Conservation (phyloP, 2,888 invertebrate genomes). For the Neelides folsomi region DNA sequence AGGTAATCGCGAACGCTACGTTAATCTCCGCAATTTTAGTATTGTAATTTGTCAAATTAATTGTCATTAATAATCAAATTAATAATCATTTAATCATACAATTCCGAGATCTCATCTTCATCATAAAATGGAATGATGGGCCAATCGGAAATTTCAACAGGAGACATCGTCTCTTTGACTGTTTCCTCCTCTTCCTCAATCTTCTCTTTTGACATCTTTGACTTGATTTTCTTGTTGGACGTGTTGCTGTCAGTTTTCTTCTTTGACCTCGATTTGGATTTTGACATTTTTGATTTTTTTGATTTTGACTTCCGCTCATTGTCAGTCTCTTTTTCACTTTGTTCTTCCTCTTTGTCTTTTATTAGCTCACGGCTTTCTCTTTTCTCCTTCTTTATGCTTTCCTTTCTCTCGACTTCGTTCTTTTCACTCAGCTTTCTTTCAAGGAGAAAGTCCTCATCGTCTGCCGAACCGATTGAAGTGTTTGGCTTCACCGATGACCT, state of each 20-base stretch:
- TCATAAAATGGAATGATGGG: slow-evolving; percentile 9
- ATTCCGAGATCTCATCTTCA: slow-evolving; percentile 7
- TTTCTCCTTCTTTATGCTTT: too few relatives aligned
- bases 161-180: neutral
- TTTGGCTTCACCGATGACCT: too few relatives aligned
- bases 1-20: slow-evolving; percentile 8
- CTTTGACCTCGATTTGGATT: neutral
- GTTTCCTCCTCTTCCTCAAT: neutral
- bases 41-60: too few relatives aligned
- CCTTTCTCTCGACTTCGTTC: too few relatives aligned
- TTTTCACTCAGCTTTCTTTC: too few relatives aligned
- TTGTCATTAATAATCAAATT: too few relatives aligned
- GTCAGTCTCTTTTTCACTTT: too few relatives aligned
- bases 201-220: neutral
- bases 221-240: neutral
- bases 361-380: too few relatives aligned
- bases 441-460: too few relatives aligned
- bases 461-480: too few relatives aligned
- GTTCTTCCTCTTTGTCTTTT: too few relatives aligned
- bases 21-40: neutral
- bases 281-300: neutral
- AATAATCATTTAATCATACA: slow-evolving; percentile 5
- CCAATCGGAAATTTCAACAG: neutral
- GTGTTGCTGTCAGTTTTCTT: neutral
- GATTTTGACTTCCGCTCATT: too few relatives aligned